Conservation (phyloP, 2,797 vertebrate species). For the Cirrhinus mrigala region DNA sequence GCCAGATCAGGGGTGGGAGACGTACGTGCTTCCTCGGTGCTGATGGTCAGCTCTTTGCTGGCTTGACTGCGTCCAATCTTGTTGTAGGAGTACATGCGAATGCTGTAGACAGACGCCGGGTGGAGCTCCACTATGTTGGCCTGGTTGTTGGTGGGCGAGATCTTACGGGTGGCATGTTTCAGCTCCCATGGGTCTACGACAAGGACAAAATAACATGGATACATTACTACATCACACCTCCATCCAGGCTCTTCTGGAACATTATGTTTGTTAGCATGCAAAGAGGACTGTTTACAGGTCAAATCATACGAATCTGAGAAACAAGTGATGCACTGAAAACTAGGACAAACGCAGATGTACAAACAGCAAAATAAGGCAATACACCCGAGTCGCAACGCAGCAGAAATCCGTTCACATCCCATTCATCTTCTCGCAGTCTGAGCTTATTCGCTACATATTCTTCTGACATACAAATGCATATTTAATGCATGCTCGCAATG, state of each 20-base stretch:
- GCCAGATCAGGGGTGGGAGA: not conserved
- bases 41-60: conserved; percentile 97
- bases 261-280: conserved; percentile 20
- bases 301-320: conserved; percentile 1
- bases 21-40: conserved; percentile 97
- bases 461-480: conserved; percentile 44
- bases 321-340: not conserved
- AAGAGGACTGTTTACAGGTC: conserved; percentile 19
- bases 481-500: conserved; percentile 42
- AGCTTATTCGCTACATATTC: conserved; percentile 34
- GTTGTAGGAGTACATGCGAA: conserved; percentile 98
- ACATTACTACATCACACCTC: conserved; percentile 20
- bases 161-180: conserved; percentile 96
- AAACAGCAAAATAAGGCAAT: conserved; percentile 30
- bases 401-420: conserved; percentile 36
- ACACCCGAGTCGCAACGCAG: not conserved
- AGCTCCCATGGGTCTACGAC: conserved; percentile 93
- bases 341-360: not conserved
- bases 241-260: conserved; percentile 3
- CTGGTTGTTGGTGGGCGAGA: conserved; percentile 97
- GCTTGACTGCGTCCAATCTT: conserved; percentile 95
- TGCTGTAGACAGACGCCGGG: conserved; percentile 96
- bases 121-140: conserved; percentile 98
- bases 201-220: conserved; percentile 9
- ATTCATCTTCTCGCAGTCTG: conserved; percentile 14